Percentiles rank a stretch among this genome's conserved stretches.
phyloP scores from a whole-genome alignment of 2,797 vertebrate species.

The Tenualosa ilisha region DNA sequence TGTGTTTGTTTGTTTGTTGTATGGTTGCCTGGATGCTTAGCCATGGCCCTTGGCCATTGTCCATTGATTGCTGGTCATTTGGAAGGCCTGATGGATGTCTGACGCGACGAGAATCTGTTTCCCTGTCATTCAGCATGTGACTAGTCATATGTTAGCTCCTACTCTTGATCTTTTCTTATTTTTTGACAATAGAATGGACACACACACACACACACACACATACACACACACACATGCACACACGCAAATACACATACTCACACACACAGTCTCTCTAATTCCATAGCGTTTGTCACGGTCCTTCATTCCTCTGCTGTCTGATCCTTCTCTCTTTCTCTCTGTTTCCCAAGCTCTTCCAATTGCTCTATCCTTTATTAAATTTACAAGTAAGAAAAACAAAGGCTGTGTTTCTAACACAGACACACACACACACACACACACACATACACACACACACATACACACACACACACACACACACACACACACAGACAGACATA shows the following conservation, averaged over 20 bases:
- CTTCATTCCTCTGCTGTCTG: background rate
- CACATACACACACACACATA: background rate
- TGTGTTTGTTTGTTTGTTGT: background rate
- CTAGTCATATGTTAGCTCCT: too few species aligned
- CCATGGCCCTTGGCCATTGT: background rate
- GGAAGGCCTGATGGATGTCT: background rate
- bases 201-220: too few species aligned
- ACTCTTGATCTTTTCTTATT: background rate
- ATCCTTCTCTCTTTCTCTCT: conserved; percentile 33
- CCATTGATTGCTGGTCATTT: background rate
- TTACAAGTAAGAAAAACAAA: background rate
- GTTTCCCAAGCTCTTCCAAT: background rate
- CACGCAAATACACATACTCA: too few species aligned
- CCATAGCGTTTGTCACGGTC: conserved; percentile 27
- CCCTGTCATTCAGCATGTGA: too few species aligned
- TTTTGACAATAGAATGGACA: too few species aligned
- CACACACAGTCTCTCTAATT: background rate
- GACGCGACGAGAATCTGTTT: background rate
- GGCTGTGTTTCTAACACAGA: too few species aligned
- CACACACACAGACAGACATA: background rate
- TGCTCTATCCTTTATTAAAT: background rate
- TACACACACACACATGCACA: too few species aligned
- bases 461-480: background rate
- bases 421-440: background rate
- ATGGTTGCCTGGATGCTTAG: background rate